phyloP scores from a whole-genome alignment of 2,797 vertebrate species.

The Sebastes trivittatus region DNA sequence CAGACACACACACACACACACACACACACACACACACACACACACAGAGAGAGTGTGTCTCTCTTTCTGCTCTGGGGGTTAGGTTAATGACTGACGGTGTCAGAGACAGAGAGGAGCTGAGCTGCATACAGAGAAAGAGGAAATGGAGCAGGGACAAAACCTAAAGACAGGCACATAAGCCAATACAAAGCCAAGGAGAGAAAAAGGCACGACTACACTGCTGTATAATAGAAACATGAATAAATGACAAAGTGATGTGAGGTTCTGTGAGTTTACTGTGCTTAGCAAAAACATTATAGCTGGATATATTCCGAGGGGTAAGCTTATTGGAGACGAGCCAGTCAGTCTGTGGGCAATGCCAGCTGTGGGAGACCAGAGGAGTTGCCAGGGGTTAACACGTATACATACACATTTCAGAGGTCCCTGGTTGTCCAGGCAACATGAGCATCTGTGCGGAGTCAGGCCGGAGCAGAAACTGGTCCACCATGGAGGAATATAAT shows the following conservation, averaged over 20 bases:
- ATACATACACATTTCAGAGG: not conserved
- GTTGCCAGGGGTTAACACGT: not conserved
- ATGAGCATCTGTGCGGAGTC: slow-evolving; percentile 38
- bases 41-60: not conserved
- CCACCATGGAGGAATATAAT: not conserved
- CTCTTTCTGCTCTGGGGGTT: slow-evolving; percentile 43
- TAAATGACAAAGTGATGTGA: slow-evolving; percentile 7
- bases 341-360: not conserved
- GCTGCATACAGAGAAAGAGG: slow-evolving; percentile 38
- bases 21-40: not conserved
- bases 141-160: slow-evolving; percentile 51
- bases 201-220: not conserved
- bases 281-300: not conserved
- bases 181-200: not conserved
- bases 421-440: slow-evolving; percentile 38
- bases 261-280: not conserved
- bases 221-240: not conserved
- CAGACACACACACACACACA: not conserved
- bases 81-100: slow-evolving; percentile 62
- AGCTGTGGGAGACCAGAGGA: not conserved
- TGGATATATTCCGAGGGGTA: not conserved
- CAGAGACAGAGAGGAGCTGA: slow-evolving; percentile 37
- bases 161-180: slow-evolving; percentile 28
- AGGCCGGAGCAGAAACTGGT: slow-evolving; percentile 11
- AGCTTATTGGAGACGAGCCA: not conserved